Base-by-base conservation (phyloP, 2,113 vertebrate species). In the Carollia perspicillata region DNA sequence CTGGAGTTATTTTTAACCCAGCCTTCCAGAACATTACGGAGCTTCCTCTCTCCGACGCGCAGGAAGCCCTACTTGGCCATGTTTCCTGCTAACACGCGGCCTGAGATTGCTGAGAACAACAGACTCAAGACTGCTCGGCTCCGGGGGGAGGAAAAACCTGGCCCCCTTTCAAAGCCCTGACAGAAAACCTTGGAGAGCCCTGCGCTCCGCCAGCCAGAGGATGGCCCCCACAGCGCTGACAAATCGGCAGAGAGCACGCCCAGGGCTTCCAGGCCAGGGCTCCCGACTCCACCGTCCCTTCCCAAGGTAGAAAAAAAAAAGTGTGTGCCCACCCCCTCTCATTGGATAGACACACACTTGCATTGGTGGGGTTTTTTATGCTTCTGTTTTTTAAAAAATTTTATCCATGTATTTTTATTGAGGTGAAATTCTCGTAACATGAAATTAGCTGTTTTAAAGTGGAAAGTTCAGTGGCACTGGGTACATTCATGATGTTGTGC, bases 1-100 rank as follows among this genome's bases (percentile, higher is more conserved):
- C 98, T 98, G 3, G 97, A 74, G 99, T 99, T 99, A 99, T 99
- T 99, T 99, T 99, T 99, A 99, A 99, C 99, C 98, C 98, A 97
- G 98, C 99, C 99, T 99, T 99, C 98, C 98, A 98, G 99, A 98
- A 99, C 99, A 99, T 99, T 99, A 99, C 99, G 98, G 98, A 87
- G 98, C 98, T 99, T 99, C 99, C 99, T 99, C 99, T 99, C 98
- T 93, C 98, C 98, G 98, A 98, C 98, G 98, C 98, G 99, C 99
- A 99, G 99, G 99, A 99, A 99, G 98, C 99, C 72, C 98, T 97
- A 97, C 99, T 99, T 99, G 99, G 99, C 99, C 98, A 98, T 96
- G 98, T 98, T 99, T 99, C 99, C 99, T 99, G 99, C 99, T 99
- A 98, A 98, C 98, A 98, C 97, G 93, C 97, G 98, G 99, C 98